Percentiles rank a stretch among this genome's conserved stretches.
Evolutionary conservation across 2,797 vertebrate genomes (phyloP).

Genomic region (Chrysocyon brachyurus): DNA sequence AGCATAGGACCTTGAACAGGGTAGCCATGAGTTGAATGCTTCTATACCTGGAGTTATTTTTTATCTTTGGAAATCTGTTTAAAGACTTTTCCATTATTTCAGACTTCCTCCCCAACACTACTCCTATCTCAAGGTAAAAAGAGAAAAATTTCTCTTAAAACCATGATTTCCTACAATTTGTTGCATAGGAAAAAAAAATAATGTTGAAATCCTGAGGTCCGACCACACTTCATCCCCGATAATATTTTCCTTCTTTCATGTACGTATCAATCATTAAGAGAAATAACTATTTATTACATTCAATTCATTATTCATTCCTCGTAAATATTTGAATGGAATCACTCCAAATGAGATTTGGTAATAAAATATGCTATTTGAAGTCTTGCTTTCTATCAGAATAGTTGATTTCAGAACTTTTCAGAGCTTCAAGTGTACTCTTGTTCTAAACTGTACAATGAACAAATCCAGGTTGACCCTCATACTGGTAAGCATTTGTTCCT

Average conservation of each 20-base stretch:
- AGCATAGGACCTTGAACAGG: neutral
- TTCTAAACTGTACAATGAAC: neutral
- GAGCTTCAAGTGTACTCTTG: neutral
- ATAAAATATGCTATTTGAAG: slow-evolving; percentile 70
- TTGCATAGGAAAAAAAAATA: neutral
- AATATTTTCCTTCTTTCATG: slow-evolving; percentile 56
- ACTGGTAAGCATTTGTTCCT: neutral
- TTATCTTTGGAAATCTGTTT: slow-evolving; percentile 16
- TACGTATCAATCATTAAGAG: slow-evolving; percentile 69
- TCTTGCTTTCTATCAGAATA: slow-evolving; percentile 57
- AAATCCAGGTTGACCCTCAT: neutral
- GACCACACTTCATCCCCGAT: slow-evolving; percentile 12
- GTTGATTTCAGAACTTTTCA: slow-evolving; percentile 41
- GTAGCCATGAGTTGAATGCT: neutral
- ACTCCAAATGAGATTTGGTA: slow-evolving; percentile 68
- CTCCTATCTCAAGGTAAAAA: neutral
- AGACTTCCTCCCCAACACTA: neutral
- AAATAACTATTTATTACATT: slow-evolving; percentile 75
- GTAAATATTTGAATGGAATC: slow-evolving; percentile 77
- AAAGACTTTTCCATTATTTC: slow-evolving; percentile 37
- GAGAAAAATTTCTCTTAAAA: neutral
- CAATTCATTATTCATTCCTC: slow-evolving; percentile 79
- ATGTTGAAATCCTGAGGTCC: slow-evolving; percentile 32
- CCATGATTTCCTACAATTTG: neutral
- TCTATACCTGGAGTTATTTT: neutral